These are phyloP conservation scores for Eulithis prunata DNA, from an alignment of 2,888 invertebrate genomes.

Conservation along the genomic window DNA sequence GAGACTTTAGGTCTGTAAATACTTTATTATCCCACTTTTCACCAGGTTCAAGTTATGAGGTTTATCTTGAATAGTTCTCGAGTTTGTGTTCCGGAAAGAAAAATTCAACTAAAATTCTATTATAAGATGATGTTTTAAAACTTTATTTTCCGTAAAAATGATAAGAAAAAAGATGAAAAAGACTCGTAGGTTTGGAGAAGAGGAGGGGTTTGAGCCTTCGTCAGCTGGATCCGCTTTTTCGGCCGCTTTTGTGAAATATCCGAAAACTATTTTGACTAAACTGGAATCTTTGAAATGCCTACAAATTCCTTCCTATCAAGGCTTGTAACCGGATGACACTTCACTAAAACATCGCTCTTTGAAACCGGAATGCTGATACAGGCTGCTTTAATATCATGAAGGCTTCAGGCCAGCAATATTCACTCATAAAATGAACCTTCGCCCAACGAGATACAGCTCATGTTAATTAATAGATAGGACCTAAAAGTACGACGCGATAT, in stretches of 20 bases:
- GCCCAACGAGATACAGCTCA: constrained; percentile 12
- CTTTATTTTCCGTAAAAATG: no score
- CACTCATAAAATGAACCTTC: constrained; percentile 18
- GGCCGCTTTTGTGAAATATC: no score
- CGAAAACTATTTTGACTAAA: no score
- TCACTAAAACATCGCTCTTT: constrained; percentile 39
- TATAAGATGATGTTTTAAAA: not conserved
- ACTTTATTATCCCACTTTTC: constrained; percentile 20
- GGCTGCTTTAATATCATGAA: constrained; percentile 29
- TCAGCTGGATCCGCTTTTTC: no score
- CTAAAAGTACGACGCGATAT: not conserved
- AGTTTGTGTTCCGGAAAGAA: constrained; percentile 6
- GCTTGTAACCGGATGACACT: constrained; percentile 30
- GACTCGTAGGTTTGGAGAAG: no score
- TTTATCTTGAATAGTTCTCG: constrained; percentile 17
- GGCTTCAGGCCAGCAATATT: constrained; percentile 6
- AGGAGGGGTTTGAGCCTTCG: no score
- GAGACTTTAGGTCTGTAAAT: constrained; percentile 14
- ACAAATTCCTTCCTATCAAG: constrained; percentile 36
- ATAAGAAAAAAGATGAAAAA: no score
- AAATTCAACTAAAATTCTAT: constrained; percentile 2
- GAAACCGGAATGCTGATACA: constrained; percentile 48
- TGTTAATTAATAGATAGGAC: constrained; percentile 8
- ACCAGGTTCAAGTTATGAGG: constrained; percentile 18
- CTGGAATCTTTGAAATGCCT: not conserved